Evolutionary conservation across 1,140 invertebrate genomes (phyloP), one percentile per base, ranked within the genome.

Genomic region (Platorchestia sp.): DNA sequence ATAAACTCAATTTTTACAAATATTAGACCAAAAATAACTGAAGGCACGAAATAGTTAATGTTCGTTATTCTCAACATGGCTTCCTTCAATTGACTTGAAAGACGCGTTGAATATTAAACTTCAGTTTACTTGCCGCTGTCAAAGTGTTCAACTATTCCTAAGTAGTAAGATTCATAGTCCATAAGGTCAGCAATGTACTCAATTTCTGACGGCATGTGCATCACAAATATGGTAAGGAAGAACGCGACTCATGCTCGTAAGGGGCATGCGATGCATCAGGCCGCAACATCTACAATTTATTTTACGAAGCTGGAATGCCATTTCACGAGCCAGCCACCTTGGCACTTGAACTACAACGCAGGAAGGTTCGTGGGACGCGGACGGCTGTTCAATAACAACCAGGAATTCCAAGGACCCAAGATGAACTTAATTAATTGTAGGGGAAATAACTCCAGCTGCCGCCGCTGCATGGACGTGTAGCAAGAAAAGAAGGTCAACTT

Each of bases 351-450:
- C 87, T 89, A 41, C 87, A 75, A 42, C 87, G 87, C 43, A 41
- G n/a, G 41, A 43, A 89, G 36, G 87, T 22, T 44, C 36, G 6
- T 42, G 1, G 41, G n/a, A 41, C 87, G 36, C 41, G 87, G 41
- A 89, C 87, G n/a, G 86, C 41, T 86, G 86, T 86, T 0, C 87
- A 89, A 89, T 89, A 89, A 89, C 87, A 41, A 89, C n/a, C 41
- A 89, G 87, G 87, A 89, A 89, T 44, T 89, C 43, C 87, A 89
- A 89, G 87, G 87, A 41, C 43, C 5, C 87, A 44, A 89, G 43
- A 89, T 89, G 87, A 89, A 89, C 87, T 89, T 89, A 89, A 89
- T 89, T 89, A 89, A 89, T 89, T 89, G 87, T 41, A 42, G 87
- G 87, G 87, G 27, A 75, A n/a, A 75, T 75, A 75, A 75, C 59